Conservation (phyloP, 2,113 vertebrate species). For the Tonatia bakeri region DNA sequence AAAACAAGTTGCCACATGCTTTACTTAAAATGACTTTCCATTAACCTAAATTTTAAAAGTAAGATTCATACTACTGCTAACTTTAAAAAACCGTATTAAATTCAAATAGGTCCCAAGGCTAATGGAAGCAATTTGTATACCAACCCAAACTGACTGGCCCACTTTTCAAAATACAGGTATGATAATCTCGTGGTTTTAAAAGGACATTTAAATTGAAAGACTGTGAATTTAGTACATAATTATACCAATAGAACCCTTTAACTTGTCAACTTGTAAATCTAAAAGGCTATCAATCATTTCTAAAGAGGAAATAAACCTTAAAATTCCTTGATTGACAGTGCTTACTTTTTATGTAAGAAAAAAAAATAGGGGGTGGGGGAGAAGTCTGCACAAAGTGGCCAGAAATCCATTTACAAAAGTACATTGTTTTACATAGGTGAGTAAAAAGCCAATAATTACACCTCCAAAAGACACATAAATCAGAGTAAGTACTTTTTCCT, state of each 20-base stretch:
- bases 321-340: constrained; percentile 90
- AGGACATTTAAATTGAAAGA: constrained; percentile 92
- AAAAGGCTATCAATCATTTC: constrained; percentile 92
- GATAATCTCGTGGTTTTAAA: constrained; percentile 89
- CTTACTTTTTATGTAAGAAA: constrained; percentile 85
- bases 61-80: constrained; percentile 81
- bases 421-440: constrained; percentile 89
- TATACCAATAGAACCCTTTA: constrained; percentile 92
- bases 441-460: constrained; percentile 90
- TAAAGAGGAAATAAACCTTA: constrained; percentile 90
- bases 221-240: constrained; percentile 92
- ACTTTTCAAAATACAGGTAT: constrained; percentile 90
- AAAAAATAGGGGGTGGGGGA: neutral
- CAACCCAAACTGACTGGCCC: constrained; percentile 88
- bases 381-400: constrained; percentile 84
- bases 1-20: constrained; percentile 78
- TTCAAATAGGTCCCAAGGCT: constrained; percentile 90
- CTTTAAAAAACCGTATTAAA: constrained; percentile 86
- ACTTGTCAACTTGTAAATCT: constrained; percentile 92
- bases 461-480: constrained; percentile 87
- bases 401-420: constrained; percentile 90
- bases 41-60: constrained; percentile 86
- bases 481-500: constrained; percentile 85
- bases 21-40: constrained; percentile 85
- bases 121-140: constrained; percentile 90